Evolutionary conservation across 2,797 vertebrate species (phyloP).

Genomic region (Myotis planiceps): DNA sequence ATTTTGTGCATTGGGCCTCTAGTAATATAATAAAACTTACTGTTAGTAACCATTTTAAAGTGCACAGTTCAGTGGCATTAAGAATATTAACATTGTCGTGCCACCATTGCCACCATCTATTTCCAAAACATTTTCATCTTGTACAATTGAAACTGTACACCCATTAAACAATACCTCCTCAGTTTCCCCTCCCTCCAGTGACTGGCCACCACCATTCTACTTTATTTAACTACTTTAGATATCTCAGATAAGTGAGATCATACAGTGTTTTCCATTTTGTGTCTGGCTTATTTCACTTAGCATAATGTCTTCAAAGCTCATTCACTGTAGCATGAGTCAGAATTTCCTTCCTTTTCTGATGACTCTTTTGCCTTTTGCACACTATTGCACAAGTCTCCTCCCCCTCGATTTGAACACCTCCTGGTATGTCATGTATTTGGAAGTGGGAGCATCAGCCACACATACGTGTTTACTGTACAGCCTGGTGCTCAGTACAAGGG

Average conservation of each 20-base stretch:
- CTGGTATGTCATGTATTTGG: too few relatives aligned
- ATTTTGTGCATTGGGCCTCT: too few relatives aligned
- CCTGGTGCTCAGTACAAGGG: too few relatives aligned
- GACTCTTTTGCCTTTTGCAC: neutral
- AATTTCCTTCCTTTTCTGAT: neutral
- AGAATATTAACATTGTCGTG: neutral
- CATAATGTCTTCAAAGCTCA: neutral
- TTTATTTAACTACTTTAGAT: neutral
- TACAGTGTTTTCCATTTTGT: neutral
- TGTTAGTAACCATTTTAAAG: too few relatives aligned
- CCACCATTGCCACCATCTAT: neutral
- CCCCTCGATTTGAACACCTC: too few relatives aligned
- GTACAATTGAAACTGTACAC: neutral
- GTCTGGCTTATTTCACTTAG: neutral
- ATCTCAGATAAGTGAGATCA: too few relatives aligned
- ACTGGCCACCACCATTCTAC: neutral
- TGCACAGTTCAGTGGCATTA: neutral
- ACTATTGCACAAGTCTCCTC: too few relatives aligned
- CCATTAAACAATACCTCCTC: neutral
- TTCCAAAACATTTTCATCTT: neutral
- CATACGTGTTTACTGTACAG: too few relatives aligned
- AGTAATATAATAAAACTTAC: too few relatives aligned
- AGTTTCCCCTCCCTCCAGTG: too few relatives aligned
- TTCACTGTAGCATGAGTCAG: neutral
- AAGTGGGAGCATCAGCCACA: too few relatives aligned